These are phyloP conservation scores for Erannis defoliaria DNA, from an alignment of 2,888 invertebrate genomes.

Conservation along the genomic window DNA sequence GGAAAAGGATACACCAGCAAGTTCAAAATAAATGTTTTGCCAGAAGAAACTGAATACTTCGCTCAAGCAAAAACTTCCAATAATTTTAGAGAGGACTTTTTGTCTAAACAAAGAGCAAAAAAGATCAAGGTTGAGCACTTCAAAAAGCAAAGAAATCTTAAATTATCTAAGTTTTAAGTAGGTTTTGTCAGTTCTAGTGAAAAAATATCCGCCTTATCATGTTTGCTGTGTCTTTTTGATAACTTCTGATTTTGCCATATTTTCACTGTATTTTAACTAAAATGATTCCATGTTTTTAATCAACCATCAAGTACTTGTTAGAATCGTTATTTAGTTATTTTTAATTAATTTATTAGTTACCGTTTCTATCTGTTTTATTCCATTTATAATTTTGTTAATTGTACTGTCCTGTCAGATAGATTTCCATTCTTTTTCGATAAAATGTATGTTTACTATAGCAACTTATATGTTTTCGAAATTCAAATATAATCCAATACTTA, in stretches of 20 bases:
- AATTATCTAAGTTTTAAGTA: conserved; percentile 74
- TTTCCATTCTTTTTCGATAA: too few relatives aligned
- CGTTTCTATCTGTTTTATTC: not conserved
- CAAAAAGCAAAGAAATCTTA: conserved; percentile 68
- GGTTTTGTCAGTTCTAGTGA: conserved; percentile 2
- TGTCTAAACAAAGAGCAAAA: conserved; percentile 67
- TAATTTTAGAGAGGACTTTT: conserved; percentile 71
- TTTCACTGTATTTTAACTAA: conserved; percentile 1
- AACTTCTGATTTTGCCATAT: conserved; percentile 1
- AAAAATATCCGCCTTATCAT: conserved; percentile 49
- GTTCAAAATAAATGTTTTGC: conserved; percentile 72
- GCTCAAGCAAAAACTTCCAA: conserved; percentile 61
- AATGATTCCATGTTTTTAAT: not conserved
- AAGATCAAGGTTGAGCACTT: conserved; percentile 70
- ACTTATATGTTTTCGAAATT: not conserved
- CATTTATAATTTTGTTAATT: too few relatives aligned
- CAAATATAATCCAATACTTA: not conserved
- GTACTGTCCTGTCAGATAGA: too few relatives aligned
- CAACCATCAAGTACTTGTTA: not conserved
- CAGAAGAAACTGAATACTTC: conserved; percentile 67
- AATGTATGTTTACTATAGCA: not conserved
- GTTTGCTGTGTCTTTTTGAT: conserved; percentile 39
- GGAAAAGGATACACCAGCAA: conserved; percentile 74
- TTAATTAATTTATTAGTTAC: not conserved
- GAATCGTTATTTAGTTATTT: too few relatives aligned